Base-by-base conservation (phyloP, 1,140 invertebrate genomes). In the Marisa cornuarietis region DNA sequence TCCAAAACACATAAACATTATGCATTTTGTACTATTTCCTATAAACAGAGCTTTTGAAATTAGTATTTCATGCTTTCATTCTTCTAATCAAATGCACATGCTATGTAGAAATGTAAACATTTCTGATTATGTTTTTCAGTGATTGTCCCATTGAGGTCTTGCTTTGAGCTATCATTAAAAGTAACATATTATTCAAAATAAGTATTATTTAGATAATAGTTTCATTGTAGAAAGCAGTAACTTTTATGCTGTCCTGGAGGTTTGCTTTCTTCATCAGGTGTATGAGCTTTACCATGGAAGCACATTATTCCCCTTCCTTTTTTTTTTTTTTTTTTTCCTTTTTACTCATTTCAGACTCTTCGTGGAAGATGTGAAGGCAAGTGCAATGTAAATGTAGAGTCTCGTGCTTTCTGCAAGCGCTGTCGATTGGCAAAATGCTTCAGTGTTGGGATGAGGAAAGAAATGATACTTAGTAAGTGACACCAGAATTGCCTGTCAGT, bases 401-500 rank as follows among this genome's bases (percentile, higher is more conserved):
- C 97, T 0, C 91, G 98, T 66, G 93, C 97, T 42, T 99, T 99
- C 89, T 99, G 98, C 92, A 98, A 99, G 87, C 96, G 96, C 92
- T 99, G 97, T 90, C 94, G 97, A 0, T 91, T 98, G 68, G 95
- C 96, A 87, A 99, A 99, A 88, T 98, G 97, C 89, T 95, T 98
- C 83, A 91, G 93, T 31, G 89, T 98, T 74, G 97, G 97, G 0
- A 99, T 99, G 97, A 95, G 96, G 81, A 98, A 97, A 87, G 97
- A 99, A 86, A 97, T 96, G 90, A 99, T 99, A 16, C 96, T 99
- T 95, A 96, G 96, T 10, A 96, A 98, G 81, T 81, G 24, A 54
- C 1, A 42, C 20, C 31, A 31, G 58, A 13, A 68, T 11, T 31
- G 65, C n/a, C 62, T 13, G 6, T 68, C 65, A 24, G 6, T 68